Evolutionary conservation across 2,888 invertebrate genomes (phyloP).

Genomic region (Cremastobaeus sp.): DNA sequence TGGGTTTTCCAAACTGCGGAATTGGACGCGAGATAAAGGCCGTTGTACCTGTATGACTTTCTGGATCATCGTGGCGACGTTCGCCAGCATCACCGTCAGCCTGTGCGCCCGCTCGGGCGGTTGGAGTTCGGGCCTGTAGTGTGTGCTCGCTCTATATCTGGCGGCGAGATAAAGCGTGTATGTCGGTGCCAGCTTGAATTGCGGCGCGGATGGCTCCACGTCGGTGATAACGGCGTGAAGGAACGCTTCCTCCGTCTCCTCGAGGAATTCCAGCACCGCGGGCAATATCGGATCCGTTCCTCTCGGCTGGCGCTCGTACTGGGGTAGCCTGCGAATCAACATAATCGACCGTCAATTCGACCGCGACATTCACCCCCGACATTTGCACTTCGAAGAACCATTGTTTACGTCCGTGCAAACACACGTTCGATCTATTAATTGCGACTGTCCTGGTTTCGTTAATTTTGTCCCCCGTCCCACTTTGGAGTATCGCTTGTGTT

Average conservation of each 20-base stretch:
- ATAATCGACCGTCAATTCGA: conserved; percentile 31
- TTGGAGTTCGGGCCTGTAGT: conserved; percentile 94
- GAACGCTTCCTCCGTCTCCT: conserved; percentile 96
- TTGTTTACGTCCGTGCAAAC: conserved; percentile 13
- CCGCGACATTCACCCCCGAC: conserved; percentile 33
- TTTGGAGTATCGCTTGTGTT: no score
- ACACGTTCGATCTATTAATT: conserved; percentile 10
- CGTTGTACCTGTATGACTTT: conserved; percentile 88
- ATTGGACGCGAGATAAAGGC: no score
- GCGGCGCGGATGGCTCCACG: conserved; percentile 91
- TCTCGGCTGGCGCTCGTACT: conserved; percentile 81
- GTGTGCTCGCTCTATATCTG: conserved; percentile 94
- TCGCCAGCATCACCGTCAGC: conserved; percentile 92
- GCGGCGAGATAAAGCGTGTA: conserved; percentile 97
- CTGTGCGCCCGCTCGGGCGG: conserved; percentile 95
- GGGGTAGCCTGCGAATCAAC: conserved; percentile 72
- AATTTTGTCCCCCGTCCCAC: no score
- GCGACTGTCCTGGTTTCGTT: neutral
- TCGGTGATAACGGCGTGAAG: conserved; percentile 92
- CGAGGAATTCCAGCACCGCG: conserved; percentile 95
- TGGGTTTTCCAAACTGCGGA: no score
- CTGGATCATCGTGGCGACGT: conserved; percentile 92
- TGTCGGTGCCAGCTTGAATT: conserved; percentile 97
- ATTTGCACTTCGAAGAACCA: conserved; percentile 27
- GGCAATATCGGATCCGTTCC: conserved; percentile 95